Percentiles rank a stretch among this genome's conserved stretches.
phyloP scores from a whole-genome alignment of 1,140 invertebrate species.

The Conus betulinus region DNA sequence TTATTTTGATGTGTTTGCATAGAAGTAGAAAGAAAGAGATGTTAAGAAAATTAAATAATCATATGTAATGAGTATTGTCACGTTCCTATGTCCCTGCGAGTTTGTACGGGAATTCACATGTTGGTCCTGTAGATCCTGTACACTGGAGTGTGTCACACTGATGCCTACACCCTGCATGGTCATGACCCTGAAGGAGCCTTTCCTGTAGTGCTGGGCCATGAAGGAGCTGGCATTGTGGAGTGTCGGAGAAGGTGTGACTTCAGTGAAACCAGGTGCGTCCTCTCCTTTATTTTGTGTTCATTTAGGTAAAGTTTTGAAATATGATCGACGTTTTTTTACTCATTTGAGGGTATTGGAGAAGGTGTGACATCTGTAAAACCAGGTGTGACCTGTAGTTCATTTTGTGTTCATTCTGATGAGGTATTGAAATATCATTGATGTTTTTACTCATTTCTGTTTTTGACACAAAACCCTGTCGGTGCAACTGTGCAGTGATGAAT shows the following conservation, averaged over 20 bases:
- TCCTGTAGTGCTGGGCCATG: constrained; percentile 86
- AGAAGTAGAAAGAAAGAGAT: no score
- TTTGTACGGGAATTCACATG: neutral
- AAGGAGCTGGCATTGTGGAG: constrained; percentile 96
- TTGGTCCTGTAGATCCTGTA: constrained; percentile 78
- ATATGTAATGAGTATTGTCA: no score
- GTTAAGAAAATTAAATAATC: no score
- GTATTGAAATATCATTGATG: no score
- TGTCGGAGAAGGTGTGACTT: constrained; percentile 93
- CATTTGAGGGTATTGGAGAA: constrained; percentile 92
- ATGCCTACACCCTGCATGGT: constrained; percentile 94
- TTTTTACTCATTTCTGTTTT: no score
- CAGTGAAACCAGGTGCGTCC: constrained; percentile 84
- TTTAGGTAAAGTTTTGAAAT: neutral
- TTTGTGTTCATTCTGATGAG: no score
- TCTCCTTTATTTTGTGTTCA: neutral
- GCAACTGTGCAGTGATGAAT: no score
- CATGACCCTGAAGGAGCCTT: constrained; percentile 96
- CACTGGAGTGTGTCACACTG: constrained; percentile 98
- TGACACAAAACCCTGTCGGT: no score
- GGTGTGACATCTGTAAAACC: constrained; percentile 91
- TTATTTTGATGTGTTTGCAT: no score
- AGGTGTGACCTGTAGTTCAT: constrained; percentile 76
- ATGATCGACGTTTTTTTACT: no score
- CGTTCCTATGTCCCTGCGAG: no score